These are phyloP conservation scores for Bos indicus DNA, from an alignment of 2,113 vertebrate genomes.

Conservation along the genomic window DNA sequence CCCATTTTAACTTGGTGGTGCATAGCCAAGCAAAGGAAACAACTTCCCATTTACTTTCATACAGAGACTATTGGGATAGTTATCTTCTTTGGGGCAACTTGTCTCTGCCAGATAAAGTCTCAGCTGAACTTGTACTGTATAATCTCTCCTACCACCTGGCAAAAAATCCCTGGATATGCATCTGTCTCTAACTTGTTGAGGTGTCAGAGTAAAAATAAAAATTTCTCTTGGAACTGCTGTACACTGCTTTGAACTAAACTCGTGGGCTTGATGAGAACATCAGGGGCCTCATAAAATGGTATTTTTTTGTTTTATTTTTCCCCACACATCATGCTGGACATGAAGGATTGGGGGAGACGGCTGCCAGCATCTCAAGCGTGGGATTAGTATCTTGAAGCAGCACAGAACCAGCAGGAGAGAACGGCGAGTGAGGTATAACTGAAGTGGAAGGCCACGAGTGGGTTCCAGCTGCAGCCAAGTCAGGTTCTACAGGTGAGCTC, in stretches of 20 bases:
- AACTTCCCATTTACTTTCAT: slow-evolving; percentile 98
- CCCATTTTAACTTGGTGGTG: slow-evolving; percentile 93
- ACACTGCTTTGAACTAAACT: slow-evolving; percentile 92
- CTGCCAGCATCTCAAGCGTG: slow-evolving; percentile 92
- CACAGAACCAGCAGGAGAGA: slow-evolving; percentile 79
- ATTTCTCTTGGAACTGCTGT: slow-evolving; percentile 96
- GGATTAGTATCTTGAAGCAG: slow-evolving; percentile 81
- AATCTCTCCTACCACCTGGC: slow-evolving; percentile 94
- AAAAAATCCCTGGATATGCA: slow-evolving; percentile 92
- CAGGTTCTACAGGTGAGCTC: slow-evolving; percentile 76
- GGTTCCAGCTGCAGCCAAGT: slow-evolving; percentile 77
- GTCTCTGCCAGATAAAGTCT: slow-evolving; percentile 97
- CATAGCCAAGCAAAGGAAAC: slow-evolving; percentile 92
- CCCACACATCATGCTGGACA: slow-evolving; percentile 94
- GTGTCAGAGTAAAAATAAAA: slow-evolving; percentile 98
- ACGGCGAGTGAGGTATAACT: slow-evolving; percentile 75
- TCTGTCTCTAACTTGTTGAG: slow-evolving; percentile 97
- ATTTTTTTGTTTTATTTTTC: slow-evolving; percentile 82
- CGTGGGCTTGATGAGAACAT: slow-evolving; percentile 95
- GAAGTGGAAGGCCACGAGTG: slow-evolving; percentile 80
- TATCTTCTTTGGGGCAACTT: slow-evolving; percentile 96
- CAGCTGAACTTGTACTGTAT: slow-evolving; percentile 96
- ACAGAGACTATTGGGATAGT: slow-evolving; percentile 94
- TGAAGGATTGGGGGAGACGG: slow-evolving; percentile 88
- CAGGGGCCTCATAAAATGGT: slow-evolving; percentile 95